These are phyloP conservation scores for Helicoverpa assulta DNA, from an alignment of 2,888 invertebrate genomes.

Conservation along the genomic window DNA sequence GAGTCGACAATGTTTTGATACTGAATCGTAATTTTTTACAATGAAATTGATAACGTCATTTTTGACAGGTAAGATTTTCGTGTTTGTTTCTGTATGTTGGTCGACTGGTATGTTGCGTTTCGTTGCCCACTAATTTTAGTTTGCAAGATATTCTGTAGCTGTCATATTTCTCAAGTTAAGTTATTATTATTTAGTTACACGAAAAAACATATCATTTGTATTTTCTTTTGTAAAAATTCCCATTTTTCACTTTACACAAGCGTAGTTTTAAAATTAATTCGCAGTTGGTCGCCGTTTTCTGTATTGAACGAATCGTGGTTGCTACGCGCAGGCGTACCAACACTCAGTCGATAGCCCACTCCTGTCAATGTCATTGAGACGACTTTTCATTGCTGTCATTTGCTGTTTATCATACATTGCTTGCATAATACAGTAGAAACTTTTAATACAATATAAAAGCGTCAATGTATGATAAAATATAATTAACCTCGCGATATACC, in stretches of 20 bases:
- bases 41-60: constrained; percentile 64
- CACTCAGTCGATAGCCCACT: constrained; percentile 17
- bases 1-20: constrained; percentile 48
- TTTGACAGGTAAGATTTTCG: constrained; percentile 62
- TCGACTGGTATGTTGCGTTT: constrained; percentile 52
- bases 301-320: constrained; percentile 43
- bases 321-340: constrained; percentile 60
- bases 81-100: constrained; percentile 55
- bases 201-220: not conserved
- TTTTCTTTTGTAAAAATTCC: too few species aligned
- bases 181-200: too few species aligned
- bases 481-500: constrained; percentile 15
- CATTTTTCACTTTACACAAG: too few species aligned
- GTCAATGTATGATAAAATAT: constrained; percentile 11
- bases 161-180: not conserved
- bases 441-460: not conserved
- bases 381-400: constrained; percentile 27
- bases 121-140: constrained; percentile 39
- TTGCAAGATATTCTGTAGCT: not conserved
- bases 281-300: not conserved
- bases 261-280: constrained; percentile 1
- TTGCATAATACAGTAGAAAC: not conserved
- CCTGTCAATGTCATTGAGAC: constrained; percentile 37
- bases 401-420: constrained; percentile 19
- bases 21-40: constrained; percentile 57